Evolutionary conservation across 2,888 invertebrate genomes (phyloP), one percentile per base, ranked within the genome.

Genomic region (Sarcophaga caerulescens): DNA sequence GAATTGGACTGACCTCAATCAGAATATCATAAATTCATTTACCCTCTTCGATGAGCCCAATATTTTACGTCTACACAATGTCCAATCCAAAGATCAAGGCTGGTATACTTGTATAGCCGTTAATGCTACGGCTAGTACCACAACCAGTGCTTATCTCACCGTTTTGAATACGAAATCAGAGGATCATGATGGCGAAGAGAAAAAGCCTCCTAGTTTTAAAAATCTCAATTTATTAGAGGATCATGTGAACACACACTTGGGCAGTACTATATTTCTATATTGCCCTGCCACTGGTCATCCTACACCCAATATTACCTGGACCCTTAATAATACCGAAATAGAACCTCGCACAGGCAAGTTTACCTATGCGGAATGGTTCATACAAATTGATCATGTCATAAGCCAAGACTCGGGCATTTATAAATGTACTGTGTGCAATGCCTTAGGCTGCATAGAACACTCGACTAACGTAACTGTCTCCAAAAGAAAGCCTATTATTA

Each of bases 71-170:
- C 93, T 99, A 76, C 94, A 95, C 88, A 98, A 98, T 92, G 97
- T 98, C 0, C 97, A 97, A 0, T 94, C 96, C 87, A 96, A 96
- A 60, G 97, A 99, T 90, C 97, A 97, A 91, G 99, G 99, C 3
- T 98, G 98, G 97, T 99, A 99, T 91, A 97, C 98, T 0, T 99
- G 99, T 92, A 95, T 98, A 0, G 99, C 97, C 0, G 95, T 97
- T 23, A 99, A 99, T 92, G 95, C 95, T 65, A 94, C 98, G 17
- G 99, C 99, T 0, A 95, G 95, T 81, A 95, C 96, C 0, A 94
- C 95, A 25, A 96, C 96, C 60, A 96, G 95, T 89, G 98, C 97
- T 73, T 98, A 97, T 92, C 94, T 99, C 19, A 94, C 95, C 78
- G 97, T 98, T 47, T 94, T 97, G 11, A n/a, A n/a, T n/a, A n/a